A percentile compares a stretch with the other conserved stretches of the same genome.
These are phyloP conservation scores for Arrhamphus sclerolepis DNA, from an alignment of 2,797 vertebrate genomes.

Conservation along the genomic window DNA sequence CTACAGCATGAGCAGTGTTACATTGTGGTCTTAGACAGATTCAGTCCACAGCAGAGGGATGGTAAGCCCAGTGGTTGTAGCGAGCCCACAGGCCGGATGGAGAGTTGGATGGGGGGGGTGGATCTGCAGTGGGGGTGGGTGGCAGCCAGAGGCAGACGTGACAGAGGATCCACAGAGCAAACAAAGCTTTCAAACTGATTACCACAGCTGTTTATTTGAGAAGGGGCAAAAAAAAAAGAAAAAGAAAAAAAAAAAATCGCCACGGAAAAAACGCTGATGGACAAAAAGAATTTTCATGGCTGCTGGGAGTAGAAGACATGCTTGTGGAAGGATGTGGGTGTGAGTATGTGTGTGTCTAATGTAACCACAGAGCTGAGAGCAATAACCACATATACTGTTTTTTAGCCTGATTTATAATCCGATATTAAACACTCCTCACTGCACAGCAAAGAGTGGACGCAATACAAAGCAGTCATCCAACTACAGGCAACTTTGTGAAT, in stretches of 20 bases:
- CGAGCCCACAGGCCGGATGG: constrained; percentile 55
- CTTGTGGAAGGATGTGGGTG: constrained; percentile 16
- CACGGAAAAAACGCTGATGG: constrained; percentile 68
- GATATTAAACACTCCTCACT: neutral
- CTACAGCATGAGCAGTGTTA: constrained; percentile 65
- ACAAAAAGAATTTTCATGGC: constrained; percentile 62
- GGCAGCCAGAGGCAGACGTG: constrained; percentile 57
- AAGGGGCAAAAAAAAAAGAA: constrained; percentile 44
- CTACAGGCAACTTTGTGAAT: neutral
- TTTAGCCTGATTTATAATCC: neutral
- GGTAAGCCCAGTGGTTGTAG: constrained; percentile 53
- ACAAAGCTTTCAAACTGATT: constrained; percentile 83
- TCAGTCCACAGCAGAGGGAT: constrained; percentile 54
- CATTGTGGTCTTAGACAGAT: constrained; percentile 67
- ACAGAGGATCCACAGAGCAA: constrained; percentile 75
- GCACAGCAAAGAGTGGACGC: neutral
- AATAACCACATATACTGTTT: constrained; percentile 26
- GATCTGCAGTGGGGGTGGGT: constrained; percentile 14
- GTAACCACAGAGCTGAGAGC: constrained; percentile 7
- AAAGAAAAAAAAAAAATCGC: constrained; percentile 52
- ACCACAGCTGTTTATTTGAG: constrained; percentile 80
- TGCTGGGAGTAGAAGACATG: constrained; percentile 20
- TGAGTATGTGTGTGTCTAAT: constrained; percentile 10
- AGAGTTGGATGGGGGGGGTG: constrained; percentile 21
- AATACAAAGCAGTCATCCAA: constrained; percentile 7